These are phyloP conservation scores for Agonum fuliginosum DNA, from an alignment of 2,888 invertebrate genomes.

Conservation along the genomic window DNA sequence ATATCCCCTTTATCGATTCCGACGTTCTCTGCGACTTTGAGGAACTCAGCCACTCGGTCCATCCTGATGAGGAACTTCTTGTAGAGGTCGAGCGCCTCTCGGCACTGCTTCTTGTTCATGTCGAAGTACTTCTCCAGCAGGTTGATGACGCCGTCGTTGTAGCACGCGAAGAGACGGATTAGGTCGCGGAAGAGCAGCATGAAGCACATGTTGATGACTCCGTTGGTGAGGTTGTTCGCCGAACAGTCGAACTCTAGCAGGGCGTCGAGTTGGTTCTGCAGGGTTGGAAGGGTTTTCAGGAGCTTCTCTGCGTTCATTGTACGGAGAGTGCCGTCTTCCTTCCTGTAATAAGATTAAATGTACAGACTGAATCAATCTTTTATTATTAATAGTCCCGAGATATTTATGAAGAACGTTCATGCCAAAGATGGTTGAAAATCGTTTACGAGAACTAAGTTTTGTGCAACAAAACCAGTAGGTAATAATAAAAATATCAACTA, in stretches of 20 bases:
- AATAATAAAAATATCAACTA: too few species aligned
- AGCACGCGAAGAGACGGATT: constrained; percentile 96
- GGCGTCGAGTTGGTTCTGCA: constrained; percentile 96
- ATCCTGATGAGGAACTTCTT: constrained; percentile 98
- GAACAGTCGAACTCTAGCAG: constrained; percentile 98
- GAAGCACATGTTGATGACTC: constrained; percentile 89
- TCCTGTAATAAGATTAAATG: constrained; percentile 76
- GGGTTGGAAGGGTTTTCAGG: constrained; percentile 94
- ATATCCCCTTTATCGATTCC: constrained; percentile 99
- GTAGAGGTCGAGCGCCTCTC: constrained; percentile 98
- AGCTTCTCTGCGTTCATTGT: constrained; percentile 99
- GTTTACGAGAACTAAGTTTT: too few species aligned
- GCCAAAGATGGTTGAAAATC: too few species aligned
- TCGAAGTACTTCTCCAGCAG: constrained; percentile 98
- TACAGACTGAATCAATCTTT: background rate
- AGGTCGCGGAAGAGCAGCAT: constrained; percentile 89
- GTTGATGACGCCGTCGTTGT: constrained; percentile 99
- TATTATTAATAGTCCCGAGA: background rate
- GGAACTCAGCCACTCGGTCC: constrained; percentile 98
- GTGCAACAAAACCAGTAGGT: too few species aligned
- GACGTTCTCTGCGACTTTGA: constrained; percentile 93
- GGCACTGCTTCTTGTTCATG: constrained; percentile 99
- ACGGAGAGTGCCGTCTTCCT: constrained; percentile 96
- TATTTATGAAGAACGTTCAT: background rate
- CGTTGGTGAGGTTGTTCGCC: constrained; percentile 97